Evolutionary conservation across 2,113 vertebrate genomes (phyloP).

Genomic region (Scopus umbretta): DNA sequence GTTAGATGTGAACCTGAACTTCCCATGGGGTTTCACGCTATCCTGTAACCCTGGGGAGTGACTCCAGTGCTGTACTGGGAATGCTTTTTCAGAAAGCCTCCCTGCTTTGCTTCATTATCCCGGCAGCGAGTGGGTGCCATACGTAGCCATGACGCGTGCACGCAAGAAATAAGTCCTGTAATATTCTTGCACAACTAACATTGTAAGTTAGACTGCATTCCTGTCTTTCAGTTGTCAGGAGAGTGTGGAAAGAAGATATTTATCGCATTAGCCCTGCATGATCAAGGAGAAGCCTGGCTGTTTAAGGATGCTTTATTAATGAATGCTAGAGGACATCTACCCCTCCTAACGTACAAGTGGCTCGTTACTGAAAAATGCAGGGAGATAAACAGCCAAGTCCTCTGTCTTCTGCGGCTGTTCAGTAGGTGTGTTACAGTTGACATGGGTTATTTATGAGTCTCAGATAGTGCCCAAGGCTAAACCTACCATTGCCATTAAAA

Average conservation of each 20-base stretch:
- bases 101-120: background rate
- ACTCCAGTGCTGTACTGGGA: background rate
- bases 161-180: background rate
- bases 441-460: slow-evolving; percentile 56
- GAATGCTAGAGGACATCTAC: slow-evolving; percentile 59
- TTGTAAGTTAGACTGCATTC: slow-evolving; percentile 24
- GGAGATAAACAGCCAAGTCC: slow-evolving; percentile 51
- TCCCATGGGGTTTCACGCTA: background rate
- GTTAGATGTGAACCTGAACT: background rate
- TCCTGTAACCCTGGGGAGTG: accelerated
- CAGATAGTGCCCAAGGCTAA: slow-evolving; percentile 54
- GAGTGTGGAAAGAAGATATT: slow-evolving; percentile 56
- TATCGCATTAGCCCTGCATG: slow-evolving; percentile 37
- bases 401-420: slow-evolving; percentile 32
- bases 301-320: slow-evolving; percentile 63
- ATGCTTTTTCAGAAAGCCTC: background rate
- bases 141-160: accelerated
- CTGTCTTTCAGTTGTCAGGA: slow-evolving; percentile 52
- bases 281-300: slow-evolving; percentile 47
- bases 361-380: slow-evolving; percentile 54
- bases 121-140: accelerated
- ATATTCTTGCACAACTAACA: background rate
- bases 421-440: slow-evolving; percentile 59
- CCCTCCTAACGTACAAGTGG: slow-evolving; percentile 13
- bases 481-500: slow-evolving; percentile 53